Evolutionary conservation across 1,140 invertebrate species (phyloP), one percentile per base, ranked within the genome.

Genomic region (Portunus trituberculatus): DNA sequence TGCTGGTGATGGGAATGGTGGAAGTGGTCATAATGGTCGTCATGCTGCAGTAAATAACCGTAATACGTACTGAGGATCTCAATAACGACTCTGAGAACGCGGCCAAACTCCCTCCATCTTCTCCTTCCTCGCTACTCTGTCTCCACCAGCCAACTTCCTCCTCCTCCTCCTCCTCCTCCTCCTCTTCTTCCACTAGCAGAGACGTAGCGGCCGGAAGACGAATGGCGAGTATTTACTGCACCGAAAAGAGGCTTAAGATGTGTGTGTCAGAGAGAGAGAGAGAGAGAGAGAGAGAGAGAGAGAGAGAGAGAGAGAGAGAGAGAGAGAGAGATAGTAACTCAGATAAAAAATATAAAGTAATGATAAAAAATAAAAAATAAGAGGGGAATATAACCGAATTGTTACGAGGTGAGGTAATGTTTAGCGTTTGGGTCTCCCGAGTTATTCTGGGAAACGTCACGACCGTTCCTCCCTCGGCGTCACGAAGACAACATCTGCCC

Each of bases 281-380:
- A 59, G 52, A 20, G 52, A 59, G 52, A 59, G 52, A 59, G 52
- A 59, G 52, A 59, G 52, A 59, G 52, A 59, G 52, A 59, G 52
- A 59, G 52, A 59, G 52, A 59, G 52, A 59, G 52, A 87, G 84
- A 87, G 84, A 87, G 84, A 87, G 84, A 87, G 84, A 87, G 52
- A 59, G 52, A 59, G 52, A 59, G 52, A 59, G 52, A 59, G 52
- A 59, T 59, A 2, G 52, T 14, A 20, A 59, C 12, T 14, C 12
- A 59, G 8, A 59, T 20, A 28, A 88, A 14, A 39, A 28, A 88
- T 8, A 88, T 8, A 88, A 28, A 32, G 6, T 45, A 8, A 39
- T 0, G 12, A 59, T 14, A 59, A 20, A 2, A 39, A 39, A 10
- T 59, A 20, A 59, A 59, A 59, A 16, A 16, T 59, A 59, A 12